phyloP scores from a whole-genome alignment of 2,797 vertebrate species.

The Gymnoscopelus microlampas region DNA sequence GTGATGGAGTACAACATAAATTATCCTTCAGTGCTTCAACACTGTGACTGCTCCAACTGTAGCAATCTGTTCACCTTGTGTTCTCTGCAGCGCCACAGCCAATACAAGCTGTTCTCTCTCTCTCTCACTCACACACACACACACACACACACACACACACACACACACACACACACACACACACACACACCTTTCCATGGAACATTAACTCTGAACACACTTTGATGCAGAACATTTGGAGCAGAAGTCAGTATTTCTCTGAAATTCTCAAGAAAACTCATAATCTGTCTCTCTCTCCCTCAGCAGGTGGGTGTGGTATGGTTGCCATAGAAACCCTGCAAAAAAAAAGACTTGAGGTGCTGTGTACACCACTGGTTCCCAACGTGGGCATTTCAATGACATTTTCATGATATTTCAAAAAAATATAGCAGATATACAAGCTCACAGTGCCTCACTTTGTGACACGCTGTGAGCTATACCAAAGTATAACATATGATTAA shows the following conservation, averaged over 20 bases:
- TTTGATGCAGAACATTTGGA: neutral
- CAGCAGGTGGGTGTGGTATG: too few species aligned
- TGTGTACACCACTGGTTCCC: too few species aligned
- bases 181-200: neutral
- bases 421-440: too few species aligned
- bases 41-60: conserved; percentile 16
- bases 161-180: neutral
- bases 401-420: too few species aligned
- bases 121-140: conserved; percentile 11
- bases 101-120: neutral
- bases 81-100: neutral
- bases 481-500: too few species aligned
- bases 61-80: conserved; percentile 23
- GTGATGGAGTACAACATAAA: neutral
- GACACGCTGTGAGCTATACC: too few species aligned
- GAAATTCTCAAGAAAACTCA: too few species aligned
- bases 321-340: too few species aligned
- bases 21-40: neutral
- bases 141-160: conserved; percentile 17
- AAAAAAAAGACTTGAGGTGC: too few species aligned
- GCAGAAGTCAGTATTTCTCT: neutral
- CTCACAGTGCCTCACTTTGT: too few species aligned
- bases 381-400: too few species aligned
- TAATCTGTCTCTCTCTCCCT: neutral
- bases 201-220: neutral